Base-by-base conservation (phyloP, 1,140 invertebrate species). In the Contarinia nasturtii region DNA sequence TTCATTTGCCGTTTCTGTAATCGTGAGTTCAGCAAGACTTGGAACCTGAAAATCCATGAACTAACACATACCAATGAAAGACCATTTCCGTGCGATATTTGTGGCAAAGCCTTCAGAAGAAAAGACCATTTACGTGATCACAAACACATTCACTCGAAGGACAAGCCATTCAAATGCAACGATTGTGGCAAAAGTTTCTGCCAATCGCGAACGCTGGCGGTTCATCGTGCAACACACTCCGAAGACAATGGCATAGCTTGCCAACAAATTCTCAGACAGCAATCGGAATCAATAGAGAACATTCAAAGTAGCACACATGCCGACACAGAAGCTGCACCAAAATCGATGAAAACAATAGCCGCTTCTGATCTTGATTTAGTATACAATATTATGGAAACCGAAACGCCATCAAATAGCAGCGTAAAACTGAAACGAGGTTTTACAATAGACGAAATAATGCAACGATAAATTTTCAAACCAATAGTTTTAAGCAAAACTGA, bases 1-100 rank as follows among this genome's bases (percentile, higher is more conserved):
- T 97, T 95, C 64, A 95, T 98, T 55, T 98, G 94, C 69, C 90
- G 92, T 67, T 97, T 89, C 67, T 98, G 94, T 64, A 84, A 88
- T 59, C 75, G 94, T 8, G 88, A 96, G 56, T 98, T 98, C 65
- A 97, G 93, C 20, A 98, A 98, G 66, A 91, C 86, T 8, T 98
- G 98, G 70, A 98, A 98, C 66, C 69, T 98, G 52, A 73, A 97
- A 43, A 97, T 97, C 49, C 93, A 97, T 71, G 92, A 96, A 60
- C 68, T 93, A 50, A 97, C 92, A 2, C 94, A 98, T 57, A 98
- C 94, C 10, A 90, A 98, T 65, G 94, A 98, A 66, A 66, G 94
- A 47, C 94, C 94, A 1, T 98, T 94, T 64, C 86, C 88, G 22
- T 98, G 94, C 67, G 92, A 98, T 65, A 92, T 97, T 54, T 98